Evolutionary conservation across 2,888 invertebrate species (phyloP), one percentile per base, ranked within the genome.

Genomic region (Tipula helvola): DNA sequence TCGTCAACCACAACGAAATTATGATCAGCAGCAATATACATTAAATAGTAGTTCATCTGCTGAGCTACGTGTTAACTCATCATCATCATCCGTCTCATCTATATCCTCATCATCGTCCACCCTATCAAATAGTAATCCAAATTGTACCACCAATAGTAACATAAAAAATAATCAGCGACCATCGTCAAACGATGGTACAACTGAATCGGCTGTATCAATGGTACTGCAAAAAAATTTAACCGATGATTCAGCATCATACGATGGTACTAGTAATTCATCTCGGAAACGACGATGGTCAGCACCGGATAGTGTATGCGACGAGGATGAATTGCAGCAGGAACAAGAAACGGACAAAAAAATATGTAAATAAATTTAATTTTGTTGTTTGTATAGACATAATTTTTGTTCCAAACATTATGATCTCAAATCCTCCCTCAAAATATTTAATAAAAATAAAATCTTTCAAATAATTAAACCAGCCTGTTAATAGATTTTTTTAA

Each of bases 261-360:
- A 71, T 10, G 71, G 71, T 8, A 87, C 86, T 87, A 85, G 87
- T 87, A 87, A 87, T 87, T 87, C 86, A 87, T 90, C 90, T 42
- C 92, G 90, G 36, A 90, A 90, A 88, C 88, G 90, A 88, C 90
- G 93, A 86, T 93, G 93, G 93, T 93, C 93, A 36, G 92, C 93
- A 83, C 92, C 92, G 2, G 93, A 92, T 88, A 91, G 92, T 88
- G 92, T 92, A 88, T 91, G 91, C 88, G 92, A 92, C 88, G 92
- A 91, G 86, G 89, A 89, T 36, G 89, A 87, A 83, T 88, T 87
- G 84, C 88, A 87, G 71, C 71, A 18, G 28, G 28, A 18, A 28
- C 87, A 85, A 87, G 71, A 71, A 28, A 71, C 18, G 28, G 87
- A 87, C 28, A 71, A 71, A 71, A 71, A 71, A 71, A 28, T 8